Evolutionary conservation across 2,113 vertebrate genomes (phyloP), one percentile per base, ranked within the genome.

Genomic region (Nycticryphes semicollaris): DNA sequence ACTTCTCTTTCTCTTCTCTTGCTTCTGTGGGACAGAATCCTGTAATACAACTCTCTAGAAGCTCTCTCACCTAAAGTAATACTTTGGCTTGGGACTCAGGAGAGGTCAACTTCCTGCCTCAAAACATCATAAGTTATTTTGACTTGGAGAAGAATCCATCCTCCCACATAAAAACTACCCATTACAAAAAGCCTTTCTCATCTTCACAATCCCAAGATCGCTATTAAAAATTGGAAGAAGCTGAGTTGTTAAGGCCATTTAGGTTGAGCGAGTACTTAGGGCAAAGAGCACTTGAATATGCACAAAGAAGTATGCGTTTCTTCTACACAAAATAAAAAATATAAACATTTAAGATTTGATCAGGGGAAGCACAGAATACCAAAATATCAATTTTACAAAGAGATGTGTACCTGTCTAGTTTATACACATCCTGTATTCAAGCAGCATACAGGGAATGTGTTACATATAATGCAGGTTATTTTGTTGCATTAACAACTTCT

Each of bases 281-380:
- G 56, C 3, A 66, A 64, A 35, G 1, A 62, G 13, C 9, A 77
- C 7, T 47, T 1, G 1, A 19, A 87, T 2, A 6, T 7, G 8
- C 21, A 72, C 12, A 45, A 60, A 4, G 41, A 86, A 35, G 7
- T 33, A 57, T 3, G 51, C 2, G 39, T 69, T 85, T 75, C 4
- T 87, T 60, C 30, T 45, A 7, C 1, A 1, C 0, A 56, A 10
- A 69, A 76, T 17, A 47, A 43, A 70, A 78, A 45, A 1, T 3
- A 59, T 9, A 48, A 43, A 74, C 63, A 35, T n/a, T 4, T 59
- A 37, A 1, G 37, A 63, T 85, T 59, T 83, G 12, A 62, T 56
- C 6, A 39, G 0, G 4, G 31, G 33, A 69, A 57, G 11, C 6
- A 79, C 4, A 87, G 62, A 72, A 31, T n/a, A 72, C 7, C 1